phyloP scores from a whole-genome alignment of 2,113 vertebrate species.

The Neotoma lepida region DNA sequence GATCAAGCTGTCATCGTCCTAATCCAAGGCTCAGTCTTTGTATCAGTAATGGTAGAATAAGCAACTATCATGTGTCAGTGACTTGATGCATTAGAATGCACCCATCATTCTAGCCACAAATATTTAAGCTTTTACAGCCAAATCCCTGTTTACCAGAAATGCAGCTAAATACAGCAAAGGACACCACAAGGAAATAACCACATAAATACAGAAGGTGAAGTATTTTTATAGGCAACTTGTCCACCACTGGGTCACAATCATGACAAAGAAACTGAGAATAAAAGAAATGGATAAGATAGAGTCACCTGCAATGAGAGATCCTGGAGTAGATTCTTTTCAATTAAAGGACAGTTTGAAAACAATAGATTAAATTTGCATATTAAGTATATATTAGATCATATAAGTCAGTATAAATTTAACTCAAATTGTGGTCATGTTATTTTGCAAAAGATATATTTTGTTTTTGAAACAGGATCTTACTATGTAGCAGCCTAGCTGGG shows the following conservation, averaged over 20 bases:
- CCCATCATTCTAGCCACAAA: slow-evolving; percentile 43
- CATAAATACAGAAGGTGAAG: slow-evolving; percentile 64
- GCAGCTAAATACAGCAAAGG: slow-evolving; percentile 61
- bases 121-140: slow-evolving; percentile 68
- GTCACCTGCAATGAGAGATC: not conserved
- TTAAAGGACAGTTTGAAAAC: slow-evolving; percentile 55
- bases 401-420: slow-evolving; percentile 37
- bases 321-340: not conserved
- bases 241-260: slow-evolving; percentile 45
- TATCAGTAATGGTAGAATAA: slow-evolving; percentile 40
- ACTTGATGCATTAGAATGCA: slow-evolving; percentile 3
- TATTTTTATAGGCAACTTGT: slow-evolving; percentile 54
- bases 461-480: not conserved
- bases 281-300: slow-evolving; percentile 13
- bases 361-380: slow-evolving; percentile 10
- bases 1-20: slow-evolving; percentile 4
- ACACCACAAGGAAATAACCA: slow-evolving; percentile 60
- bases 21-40: slow-evolving; percentile 44
- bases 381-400: slow-evolving; percentile 16
- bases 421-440: slow-evolving; percentile 38
- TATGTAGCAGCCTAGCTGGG: not conserved
- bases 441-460: slow-evolving; percentile 13
- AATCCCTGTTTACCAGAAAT: slow-evolving; percentile 58
- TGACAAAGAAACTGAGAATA: slow-evolving; percentile 51
- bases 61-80: slow-evolving; percentile 35